Evolutionary conservation across 2,888 invertebrate species (phyloP).

Genomic region (Netelia fuscicornis): DNA sequence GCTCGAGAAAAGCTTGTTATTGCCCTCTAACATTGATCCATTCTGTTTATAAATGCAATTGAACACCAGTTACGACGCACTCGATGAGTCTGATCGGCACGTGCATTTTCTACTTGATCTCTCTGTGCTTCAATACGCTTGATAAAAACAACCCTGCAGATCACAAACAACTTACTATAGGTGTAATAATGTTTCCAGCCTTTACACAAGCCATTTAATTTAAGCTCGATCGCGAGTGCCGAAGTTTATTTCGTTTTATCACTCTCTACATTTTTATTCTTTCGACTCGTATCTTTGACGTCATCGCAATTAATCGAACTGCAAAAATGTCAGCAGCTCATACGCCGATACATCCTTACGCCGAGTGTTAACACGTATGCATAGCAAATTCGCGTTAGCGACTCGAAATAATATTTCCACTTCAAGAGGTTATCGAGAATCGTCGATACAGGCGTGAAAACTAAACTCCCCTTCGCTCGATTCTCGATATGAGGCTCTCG

Average conservation of each 20-base stretch:
- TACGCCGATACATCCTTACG: background rate
- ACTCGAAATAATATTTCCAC: constrained; percentile 12
- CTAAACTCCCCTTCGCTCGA: constrained; percentile 27
- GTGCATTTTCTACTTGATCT: constrained; percentile 24
- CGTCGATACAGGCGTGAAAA: constrained; percentile 20
- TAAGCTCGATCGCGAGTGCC: too few relatives aligned
- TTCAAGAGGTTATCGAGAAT: constrained; percentile 15
- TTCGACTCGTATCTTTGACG: background rate
- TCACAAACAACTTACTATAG: background rate
- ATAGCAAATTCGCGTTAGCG: background rate
- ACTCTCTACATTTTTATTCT: background rate
- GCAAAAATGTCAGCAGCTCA: background rate
- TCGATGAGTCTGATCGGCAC: constrained; percentile 26
- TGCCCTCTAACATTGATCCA: constrained; percentile 21
- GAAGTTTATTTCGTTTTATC: too few relatives aligned
- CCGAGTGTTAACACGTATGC: background rate
- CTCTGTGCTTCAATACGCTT: background rate
- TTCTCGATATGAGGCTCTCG: constrained; percentile 5
- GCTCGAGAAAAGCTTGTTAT: constrained; percentile 16
- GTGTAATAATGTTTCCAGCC: background rate
- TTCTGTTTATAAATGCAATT: constrained; percentile 15
- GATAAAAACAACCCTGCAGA: background rate
- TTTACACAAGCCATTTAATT: too few relatives aligned
- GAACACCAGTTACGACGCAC: background rate
- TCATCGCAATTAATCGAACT: background rate